phyloP scores from a whole-genome alignment of 53 echinoderm and acorn worm species.

The Luidia sarsii region DNA sequence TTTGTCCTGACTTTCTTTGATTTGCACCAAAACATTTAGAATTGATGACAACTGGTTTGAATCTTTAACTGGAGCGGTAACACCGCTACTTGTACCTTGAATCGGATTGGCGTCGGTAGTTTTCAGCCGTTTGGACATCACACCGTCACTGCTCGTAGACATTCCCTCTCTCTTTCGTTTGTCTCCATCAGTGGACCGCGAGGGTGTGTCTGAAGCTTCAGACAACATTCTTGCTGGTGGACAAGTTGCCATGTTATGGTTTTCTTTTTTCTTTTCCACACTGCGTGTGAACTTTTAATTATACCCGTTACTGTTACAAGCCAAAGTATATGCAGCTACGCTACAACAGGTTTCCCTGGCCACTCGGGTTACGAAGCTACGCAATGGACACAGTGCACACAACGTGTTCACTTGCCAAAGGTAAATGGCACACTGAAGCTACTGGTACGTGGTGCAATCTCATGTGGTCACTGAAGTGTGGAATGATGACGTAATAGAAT shows the following conservation, averaged over 20 bases:
- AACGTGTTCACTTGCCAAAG: conserved; percentile 29
- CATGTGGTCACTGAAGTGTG: conserved; percentile 62
- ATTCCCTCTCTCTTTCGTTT: background rate
- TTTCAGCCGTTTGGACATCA: background rate
- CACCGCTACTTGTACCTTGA: background rate
- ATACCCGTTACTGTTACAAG: background rate
- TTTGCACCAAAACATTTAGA: conserved; percentile 3
- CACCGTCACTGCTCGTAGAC: background rate
- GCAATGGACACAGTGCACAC: conserved; percentile 17
- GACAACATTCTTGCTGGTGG: background rate
- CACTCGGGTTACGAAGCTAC: conserved; percentile 7
- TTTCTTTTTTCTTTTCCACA: conserved; percentile 6
- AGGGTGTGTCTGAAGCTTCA: background rate
- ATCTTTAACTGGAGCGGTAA: background rate
- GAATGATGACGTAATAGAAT: conserved; percentile 44
- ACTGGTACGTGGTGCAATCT: conserved; percentile 55
- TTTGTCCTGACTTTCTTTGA: conserved; percentile 29
- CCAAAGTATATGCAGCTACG: background rate
- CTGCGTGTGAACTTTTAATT: conserved; percentile 1
- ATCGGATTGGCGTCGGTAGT: background rate
- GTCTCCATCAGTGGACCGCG: background rate
- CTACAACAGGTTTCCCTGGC: background rate
- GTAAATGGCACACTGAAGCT: conserved; percentile 34
- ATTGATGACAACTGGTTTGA: background rate
- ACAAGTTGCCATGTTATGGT: background rate